phyloP scores from a whole-genome alignment of 2,888 invertebrate species.

The Thelaira solivaga region DNA sequence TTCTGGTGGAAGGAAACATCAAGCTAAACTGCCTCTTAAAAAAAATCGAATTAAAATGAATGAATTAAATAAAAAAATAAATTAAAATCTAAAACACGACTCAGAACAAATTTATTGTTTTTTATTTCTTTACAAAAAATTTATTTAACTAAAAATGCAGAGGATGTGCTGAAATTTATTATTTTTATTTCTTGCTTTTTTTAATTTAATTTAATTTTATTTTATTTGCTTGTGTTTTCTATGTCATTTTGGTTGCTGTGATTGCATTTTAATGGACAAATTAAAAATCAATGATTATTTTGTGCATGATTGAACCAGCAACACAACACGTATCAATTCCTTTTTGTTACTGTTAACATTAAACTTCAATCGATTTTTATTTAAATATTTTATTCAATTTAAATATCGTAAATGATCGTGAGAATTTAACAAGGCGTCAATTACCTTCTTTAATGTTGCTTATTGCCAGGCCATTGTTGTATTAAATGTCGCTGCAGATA shows the following conservation, averaged over 20 bases:
- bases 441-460: slow-evolving; percentile 35
- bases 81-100: background rate
- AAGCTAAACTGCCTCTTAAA: too few relatives aligned
- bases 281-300: slow-evolving; percentile 72
- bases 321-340: slow-evolving; percentile 67
- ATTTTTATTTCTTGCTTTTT: background rate
- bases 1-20: background rate
- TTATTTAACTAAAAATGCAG: too few relatives aligned
- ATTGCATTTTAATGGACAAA: slow-evolving; percentile 75
- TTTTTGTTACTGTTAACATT: slow-evolving; percentile 39
- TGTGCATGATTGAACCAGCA: slow-evolving; percentile 59
- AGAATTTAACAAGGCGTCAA: slow-evolving; percentile 74
- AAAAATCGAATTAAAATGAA: too few relatives aligned
- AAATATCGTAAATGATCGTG: slow-evolving; percentile 75
- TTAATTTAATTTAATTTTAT: background rate
- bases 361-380: slow-evolving; percentile 56
- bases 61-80: too few relatives aligned
- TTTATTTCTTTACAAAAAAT: too few relatives aligned
- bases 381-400: slow-evolving; percentile 52
- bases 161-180: slow-evolving; percentile 40
- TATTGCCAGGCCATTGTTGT: background rate
- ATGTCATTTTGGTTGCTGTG: slow-evolving; percentile 66
- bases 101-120: background rate
- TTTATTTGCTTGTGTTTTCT: slow-evolving; percentile 12
- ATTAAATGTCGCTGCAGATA: slow-evolving; percentile 11